These are phyloP conservation scores for Dasyprocta punctata DNA, from an alignment of 2,113 vertebrate species.

Conservation along the genomic window DNA sequence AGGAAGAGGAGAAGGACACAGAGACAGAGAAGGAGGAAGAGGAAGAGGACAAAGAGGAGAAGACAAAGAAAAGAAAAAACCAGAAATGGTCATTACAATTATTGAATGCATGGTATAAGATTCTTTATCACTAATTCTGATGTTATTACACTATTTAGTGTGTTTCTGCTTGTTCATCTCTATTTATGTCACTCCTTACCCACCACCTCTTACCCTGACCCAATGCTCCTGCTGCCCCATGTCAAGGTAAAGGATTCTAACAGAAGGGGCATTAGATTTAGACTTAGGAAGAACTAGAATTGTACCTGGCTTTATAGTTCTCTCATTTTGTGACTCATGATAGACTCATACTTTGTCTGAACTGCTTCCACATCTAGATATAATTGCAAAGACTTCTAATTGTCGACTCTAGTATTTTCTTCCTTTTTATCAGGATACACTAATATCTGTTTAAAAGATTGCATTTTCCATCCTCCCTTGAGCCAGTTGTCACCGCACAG, in stretches of 20 bases:
- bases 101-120: not conserved
- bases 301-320: not conserved
- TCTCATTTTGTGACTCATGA: not conserved
- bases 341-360: not conserved
- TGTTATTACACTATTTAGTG: not conserved
- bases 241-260: not conserved
- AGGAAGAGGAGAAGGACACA: not conserved
- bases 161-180: not conserved
- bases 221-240: too few relatives aligned
- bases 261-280: not conserved
- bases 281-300: not conserved
- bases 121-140: not conserved
- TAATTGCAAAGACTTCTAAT: constrained; percentile 39
- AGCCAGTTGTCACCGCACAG: not conserved
- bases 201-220: not conserved
- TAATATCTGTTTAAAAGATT: not conserved
- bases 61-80: not conserved
- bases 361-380: not conserved
- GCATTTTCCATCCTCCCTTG: constrained; percentile 18
- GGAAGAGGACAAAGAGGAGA: not conserved
- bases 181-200: not conserved
- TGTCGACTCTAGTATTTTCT: not conserved
- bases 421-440: not conserved
- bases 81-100: not conserved
- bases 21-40: not conserved